These are phyloP conservation scores for Momotus momota DNA, from an alignment of 2,797 vertebrate species.

Conservation along the genomic window DNA sequence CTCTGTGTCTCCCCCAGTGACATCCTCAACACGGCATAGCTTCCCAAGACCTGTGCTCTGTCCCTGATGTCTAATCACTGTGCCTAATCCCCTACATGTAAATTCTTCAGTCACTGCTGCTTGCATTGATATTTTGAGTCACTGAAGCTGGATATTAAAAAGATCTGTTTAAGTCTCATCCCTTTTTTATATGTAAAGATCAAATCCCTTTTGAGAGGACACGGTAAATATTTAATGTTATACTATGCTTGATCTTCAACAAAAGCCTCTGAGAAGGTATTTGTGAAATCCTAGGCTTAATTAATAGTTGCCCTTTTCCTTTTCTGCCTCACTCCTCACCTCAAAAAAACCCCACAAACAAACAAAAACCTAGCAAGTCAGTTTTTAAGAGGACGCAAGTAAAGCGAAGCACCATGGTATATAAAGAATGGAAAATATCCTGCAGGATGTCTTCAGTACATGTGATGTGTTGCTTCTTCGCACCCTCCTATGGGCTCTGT, in stretches of 20 bases:
- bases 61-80: neutral
- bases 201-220: conserved; percentile 44
- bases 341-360: neutral
- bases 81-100: neutral
- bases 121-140: conserved; percentile 7
- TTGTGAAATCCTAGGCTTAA: conserved; percentile 10
- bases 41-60: neutral
- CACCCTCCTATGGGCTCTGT: fast-evolving
- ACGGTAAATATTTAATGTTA: conserved; percentile 44
- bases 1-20: neutral
- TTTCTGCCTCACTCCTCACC: fast-evolving
- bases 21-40: fast-evolving
- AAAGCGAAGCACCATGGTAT: neutral
- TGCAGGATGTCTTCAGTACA: fast-evolving
- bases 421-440: neutral
- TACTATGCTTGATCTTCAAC: conserved; percentile 1
- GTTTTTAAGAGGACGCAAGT: neutral
- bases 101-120: neutral
- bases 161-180: conserved; percentile 3
- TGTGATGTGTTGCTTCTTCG: neutral
- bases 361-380: neutral
- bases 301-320: neutral
- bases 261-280: neutral
- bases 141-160: conserved; percentile 30
- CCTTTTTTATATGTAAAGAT: conserved; percentile 43